These are phyloP conservation scores for Diadema setosum DNA, from an alignment of 35 echinoderm and acorn worm species.

Conservation along the genomic window DNA sequence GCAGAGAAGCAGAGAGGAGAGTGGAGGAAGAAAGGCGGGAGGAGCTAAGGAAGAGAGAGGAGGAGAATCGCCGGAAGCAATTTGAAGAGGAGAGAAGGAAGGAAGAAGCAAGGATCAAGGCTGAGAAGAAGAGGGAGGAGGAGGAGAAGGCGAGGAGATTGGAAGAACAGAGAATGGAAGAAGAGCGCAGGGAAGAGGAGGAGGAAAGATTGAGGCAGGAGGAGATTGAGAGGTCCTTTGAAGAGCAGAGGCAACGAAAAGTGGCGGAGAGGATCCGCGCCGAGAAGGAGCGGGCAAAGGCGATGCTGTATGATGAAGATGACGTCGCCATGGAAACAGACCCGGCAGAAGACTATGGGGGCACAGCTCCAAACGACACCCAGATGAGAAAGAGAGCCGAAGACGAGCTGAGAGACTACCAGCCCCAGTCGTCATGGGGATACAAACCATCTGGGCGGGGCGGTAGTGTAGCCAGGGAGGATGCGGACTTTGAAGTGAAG, in stretches of 20 bases:
- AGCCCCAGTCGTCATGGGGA: background rate
- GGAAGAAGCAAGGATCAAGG: background rate
- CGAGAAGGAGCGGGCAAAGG: background rate
- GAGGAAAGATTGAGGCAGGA: conserved; percentile 5
- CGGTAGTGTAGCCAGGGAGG: background rate
- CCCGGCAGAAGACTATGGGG: background rate
- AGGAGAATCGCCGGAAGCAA: background rate
- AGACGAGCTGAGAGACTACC: background rate
- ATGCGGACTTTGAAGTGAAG: background rate
- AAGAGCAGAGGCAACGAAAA: background rate
- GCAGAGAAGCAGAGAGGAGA: background rate
- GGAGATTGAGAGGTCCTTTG: background rate
- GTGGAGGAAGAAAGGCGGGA: background rate
- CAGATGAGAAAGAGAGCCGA: background rate
- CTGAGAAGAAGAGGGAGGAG: conserved; percentile 18
- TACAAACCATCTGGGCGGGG: background rate
- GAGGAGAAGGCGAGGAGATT: conserved; percentile 1
- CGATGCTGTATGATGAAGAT: background rate
- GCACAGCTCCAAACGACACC: background rate
- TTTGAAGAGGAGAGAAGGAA: background rate
- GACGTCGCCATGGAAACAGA: background rate
- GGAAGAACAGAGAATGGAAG: conserved; percentile 16
- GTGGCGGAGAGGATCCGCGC: background rate
- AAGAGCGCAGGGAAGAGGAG: conserved; percentile 24
- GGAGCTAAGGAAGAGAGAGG: conserved; percentile 2